Evolutionary conservation across 2,113 vertebrate genomes (phyloP), one percentile per base, ranked within the genome.

Genomic region (Macquaria australasica): DNA sequence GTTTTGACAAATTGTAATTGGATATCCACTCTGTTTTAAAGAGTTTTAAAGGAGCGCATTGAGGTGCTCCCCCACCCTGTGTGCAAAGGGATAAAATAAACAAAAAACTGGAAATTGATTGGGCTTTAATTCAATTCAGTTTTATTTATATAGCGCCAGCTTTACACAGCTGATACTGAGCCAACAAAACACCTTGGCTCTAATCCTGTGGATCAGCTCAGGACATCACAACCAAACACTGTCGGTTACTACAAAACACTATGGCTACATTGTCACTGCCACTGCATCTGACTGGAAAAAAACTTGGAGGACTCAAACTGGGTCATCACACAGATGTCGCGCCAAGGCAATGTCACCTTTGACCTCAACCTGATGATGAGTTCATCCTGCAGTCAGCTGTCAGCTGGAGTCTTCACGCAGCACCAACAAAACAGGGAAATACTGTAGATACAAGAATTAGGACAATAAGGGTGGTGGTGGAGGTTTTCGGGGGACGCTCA

Each of bases 371-470:
- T 63, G 58, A 70, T 15, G 68, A 62, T 7, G 73, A 41, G 88
- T 82, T 92, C 86, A 82, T 71, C 10, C 18, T 4, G 1, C 28
- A 73, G 85, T 81, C 86, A 87, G 66, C 75, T 72, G 60, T 37
- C 72, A 56, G 84, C 77, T 50, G 56, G 66, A 77, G 81, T 73
- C 45, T 34, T 73, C 37, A 48, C 3, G 56, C 67, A 75, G 37
- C n/a, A 59, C 72, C 23, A 18, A 59, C 37, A 55, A 21, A 55
- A 64, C 45, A 8, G 43, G 11, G 43, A 20, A 48, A 71, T 48
- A n/a, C 9, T 43, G 21, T 4, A 20, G 15, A 76, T 20, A 53
- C 48, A 69, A 69, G 72, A 55, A 45, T 48, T 10, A 7, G 72
- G 39, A 53, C 39, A 69, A 60, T 50, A 21, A 71, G 45, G 28